These are phyloP conservation scores for Ptychoptera contaminata DNA, from an alignment of 2,888 invertebrate species.

Conservation along the genomic window DNA sequence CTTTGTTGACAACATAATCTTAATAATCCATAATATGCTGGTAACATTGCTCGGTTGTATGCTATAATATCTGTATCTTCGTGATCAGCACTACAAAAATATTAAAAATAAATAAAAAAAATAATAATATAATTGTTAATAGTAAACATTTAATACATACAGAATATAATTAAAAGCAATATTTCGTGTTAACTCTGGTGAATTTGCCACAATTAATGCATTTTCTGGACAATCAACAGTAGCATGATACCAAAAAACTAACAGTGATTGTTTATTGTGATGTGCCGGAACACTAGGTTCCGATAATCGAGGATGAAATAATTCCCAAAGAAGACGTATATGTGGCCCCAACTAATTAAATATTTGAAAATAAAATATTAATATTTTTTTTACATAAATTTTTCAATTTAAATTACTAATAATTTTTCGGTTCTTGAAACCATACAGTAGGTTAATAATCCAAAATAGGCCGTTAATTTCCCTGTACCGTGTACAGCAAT, in stretches of 20 bases:
- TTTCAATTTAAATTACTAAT: conserved; percentile 49
- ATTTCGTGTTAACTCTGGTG: conserved; percentile 78
- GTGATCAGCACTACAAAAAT: conserved; percentile 66
- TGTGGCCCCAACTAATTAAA: conserved; percentile 72
- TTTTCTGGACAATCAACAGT: conserved; percentile 88
- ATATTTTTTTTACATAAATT: conserved; percentile 1
- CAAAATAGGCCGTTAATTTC: conserved; percentile 85
- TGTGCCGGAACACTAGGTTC: conserved; percentile 91
- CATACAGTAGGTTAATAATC: conserved; percentile 80
- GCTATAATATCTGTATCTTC: conserved; percentile 91
- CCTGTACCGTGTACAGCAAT: conserved; percentile 76
- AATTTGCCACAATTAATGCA: conserved; percentile 71
- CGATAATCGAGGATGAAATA: conserved; percentile 86
- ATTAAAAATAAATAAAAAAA: conserved; percentile 2
- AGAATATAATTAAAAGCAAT: conserved; percentile 93
- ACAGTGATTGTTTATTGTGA: conserved; percentile 85
- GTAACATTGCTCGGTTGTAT: conserved; percentile 87
- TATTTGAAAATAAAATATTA: background rate
- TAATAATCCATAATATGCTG: conserved; percentile 79
- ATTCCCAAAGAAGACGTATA: conserved; percentile 80
- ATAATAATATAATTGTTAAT: conserved; percentile 5
- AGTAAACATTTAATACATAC: conserved; percentile 42
- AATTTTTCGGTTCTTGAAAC: conserved; percentile 81
- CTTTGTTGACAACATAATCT: conserved; percentile 84
- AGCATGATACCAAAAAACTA: conserved; percentile 88